These are phyloP conservation scores for Plumapathes pennacea DNA, from an alignment of 92 coral and sea anemone genomes.

Conservation along the genomic window DNA sequence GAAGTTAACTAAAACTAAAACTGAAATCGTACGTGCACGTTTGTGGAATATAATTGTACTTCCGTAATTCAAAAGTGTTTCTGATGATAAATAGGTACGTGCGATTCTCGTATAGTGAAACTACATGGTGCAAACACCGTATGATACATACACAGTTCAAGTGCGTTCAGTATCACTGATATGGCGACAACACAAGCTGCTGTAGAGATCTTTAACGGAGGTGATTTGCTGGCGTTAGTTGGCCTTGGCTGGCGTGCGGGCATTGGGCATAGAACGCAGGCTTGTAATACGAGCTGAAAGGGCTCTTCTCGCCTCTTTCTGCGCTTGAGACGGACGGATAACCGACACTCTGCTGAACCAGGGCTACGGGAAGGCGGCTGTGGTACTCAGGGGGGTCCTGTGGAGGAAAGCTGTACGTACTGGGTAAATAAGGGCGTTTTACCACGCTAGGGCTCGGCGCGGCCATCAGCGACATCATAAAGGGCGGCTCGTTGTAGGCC, in stretches of 20 bases:
- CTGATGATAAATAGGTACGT: too few species aligned
- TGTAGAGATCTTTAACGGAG: constrained; percentile 27
- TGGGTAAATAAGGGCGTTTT: constrained; percentile 54
- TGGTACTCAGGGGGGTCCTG: constrained; percentile 53
- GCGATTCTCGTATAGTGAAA: too few species aligned
- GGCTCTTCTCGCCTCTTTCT: constrained; percentile 57
- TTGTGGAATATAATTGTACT: too few species aligned
- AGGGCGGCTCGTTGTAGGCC: constrained; percentile 72
- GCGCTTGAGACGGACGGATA: constrained; percentile 58
- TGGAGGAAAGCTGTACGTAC: constrained; percentile 26
- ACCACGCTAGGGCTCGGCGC: constrained; percentile 13
- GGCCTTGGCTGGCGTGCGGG: constrained; percentile 28
- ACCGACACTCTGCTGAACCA: constrained; percentile 59
- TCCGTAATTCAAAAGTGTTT: too few species aligned
- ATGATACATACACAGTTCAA: not conserved
- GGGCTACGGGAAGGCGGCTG: constrained; percentile 62
- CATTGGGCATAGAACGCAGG: constrained; percentile 49
- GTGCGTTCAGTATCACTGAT: constrained; percentile 7
- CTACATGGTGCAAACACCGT: too few species aligned
- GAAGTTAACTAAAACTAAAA: too few species aligned
- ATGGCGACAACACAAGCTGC: not conserved
- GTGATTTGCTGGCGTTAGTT: constrained; percentile 28
- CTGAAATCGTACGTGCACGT: too few species aligned
- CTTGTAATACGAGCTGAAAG: constrained; percentile 72
- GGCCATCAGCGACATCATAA: constrained; percentile 62